Conservation (phyloP, 2,113 vertebrate species). For the Saccopteryx bilineata region DNA sequence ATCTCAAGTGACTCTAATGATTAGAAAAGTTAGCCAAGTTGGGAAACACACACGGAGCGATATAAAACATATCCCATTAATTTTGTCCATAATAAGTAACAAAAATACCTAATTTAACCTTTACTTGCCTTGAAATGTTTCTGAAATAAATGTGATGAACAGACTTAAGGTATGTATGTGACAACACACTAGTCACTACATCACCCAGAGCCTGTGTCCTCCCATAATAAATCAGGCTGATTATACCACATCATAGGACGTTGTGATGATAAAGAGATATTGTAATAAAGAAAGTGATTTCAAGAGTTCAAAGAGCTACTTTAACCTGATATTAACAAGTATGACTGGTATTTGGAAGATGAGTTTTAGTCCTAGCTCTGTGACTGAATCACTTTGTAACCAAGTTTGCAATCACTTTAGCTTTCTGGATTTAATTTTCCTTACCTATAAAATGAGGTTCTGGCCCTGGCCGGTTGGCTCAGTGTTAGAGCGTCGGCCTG, state of each 20-base stretch:
- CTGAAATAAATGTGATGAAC: conserved; percentile 31
- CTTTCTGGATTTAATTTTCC: conserved; percentile 36
- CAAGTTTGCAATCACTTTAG: not conserved
- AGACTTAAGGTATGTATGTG: not conserved
- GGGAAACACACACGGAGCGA: not conserved
- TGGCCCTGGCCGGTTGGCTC: too few relatives aligned
- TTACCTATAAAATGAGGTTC: not conserved
- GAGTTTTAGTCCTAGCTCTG: not conserved
- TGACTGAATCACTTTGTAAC: not conserved
- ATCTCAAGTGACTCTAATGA: conserved; percentile 74
- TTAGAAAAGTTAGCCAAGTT: conserved; percentile 68
- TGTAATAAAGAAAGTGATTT: not conserved
- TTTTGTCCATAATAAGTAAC: not conserved
- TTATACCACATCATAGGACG: not conserved
- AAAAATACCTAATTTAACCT: not conserved
- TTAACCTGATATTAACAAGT: not conserved
- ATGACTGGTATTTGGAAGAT: not conserved
- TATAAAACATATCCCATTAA: conserved; percentile 13
- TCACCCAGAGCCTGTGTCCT: not conserved
- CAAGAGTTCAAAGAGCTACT: not conserved
- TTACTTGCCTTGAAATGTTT: conserved; percentile 44
- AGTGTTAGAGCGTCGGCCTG: too few relatives aligned
- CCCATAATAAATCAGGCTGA: not conserved
- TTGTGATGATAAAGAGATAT: not conserved
- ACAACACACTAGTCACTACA: not conserved